Conservation (phyloP, 2,797 vertebrate species). For the Myotis findleyi region DNA sequence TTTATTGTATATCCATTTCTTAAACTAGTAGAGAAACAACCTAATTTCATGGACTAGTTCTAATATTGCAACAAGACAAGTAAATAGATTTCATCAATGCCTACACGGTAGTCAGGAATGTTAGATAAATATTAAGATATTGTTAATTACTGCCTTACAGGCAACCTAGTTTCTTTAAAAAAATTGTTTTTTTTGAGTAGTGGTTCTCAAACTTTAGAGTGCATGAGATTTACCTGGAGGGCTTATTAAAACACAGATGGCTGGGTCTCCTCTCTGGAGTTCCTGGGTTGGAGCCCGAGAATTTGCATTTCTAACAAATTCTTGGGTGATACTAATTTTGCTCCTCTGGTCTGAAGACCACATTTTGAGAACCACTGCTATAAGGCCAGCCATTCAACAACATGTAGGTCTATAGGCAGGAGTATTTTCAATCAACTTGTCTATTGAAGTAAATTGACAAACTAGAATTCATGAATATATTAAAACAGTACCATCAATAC, state of each 20-base stretch:
- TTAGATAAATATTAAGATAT: background rate
- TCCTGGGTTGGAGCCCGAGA: background rate
- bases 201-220: background rate
- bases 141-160: background rate
- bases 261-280: background rate
- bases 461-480: background rate
- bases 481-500: background rate
- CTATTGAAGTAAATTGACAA: background rate
- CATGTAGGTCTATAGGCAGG: background rate
- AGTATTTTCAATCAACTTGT: background rate
- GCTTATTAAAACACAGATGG: background rate
- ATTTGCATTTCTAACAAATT: background rate
- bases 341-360: background rate
- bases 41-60: background rate
- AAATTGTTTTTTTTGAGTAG: background rate
- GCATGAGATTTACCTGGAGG: background rate
- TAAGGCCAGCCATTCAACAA: background rate
- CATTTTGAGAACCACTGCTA: background rate
- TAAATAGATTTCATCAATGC: conserved; percentile 26
- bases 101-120: background rate
- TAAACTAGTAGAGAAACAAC: background rate
- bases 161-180: too few relatives aligned
- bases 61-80: background rate
- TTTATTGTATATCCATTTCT: background rate
- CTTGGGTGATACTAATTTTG: background rate